Base-by-base conservation (phyloP, 2,797 vertebrate species). In the Carapus acus region DNA sequence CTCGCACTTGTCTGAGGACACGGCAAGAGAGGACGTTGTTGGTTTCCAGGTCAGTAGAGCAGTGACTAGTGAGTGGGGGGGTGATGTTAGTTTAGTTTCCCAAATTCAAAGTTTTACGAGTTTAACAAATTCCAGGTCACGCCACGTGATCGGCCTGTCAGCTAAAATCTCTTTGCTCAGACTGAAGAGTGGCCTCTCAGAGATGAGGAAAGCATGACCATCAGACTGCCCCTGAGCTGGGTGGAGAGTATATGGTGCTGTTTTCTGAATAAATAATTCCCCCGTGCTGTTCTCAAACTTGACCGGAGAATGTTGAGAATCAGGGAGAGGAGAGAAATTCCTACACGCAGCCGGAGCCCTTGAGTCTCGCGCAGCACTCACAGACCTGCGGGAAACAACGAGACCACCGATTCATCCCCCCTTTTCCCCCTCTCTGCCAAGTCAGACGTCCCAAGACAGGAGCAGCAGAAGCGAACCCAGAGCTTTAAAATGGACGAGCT, bases 401-500 rank as follows among this genome's bases (percentile, higher is more conserved):
- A 86, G 72, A 79, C 86, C 51, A 53, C 84, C 62, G 19, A 87
- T 78, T 85, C 88, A 74, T 64, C 75, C 14, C 74, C 85, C 79
- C 40, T 76, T 39, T n/a, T n/a, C n/a, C n/a, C n/a, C 73, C 54
- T 78, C 6, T 86, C 91, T 23, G 72, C 79, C 76, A 95, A 92
- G 83, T 83, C 89, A 14, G 91, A 91, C 12, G 63, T 88, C 57
- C 87, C 93, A 74, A 85, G 78, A 55, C 88, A 89, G 67, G 91
- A 91, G 56, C 88, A 91, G 43, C 82, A 88, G 77, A 93, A 90
- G 81, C 89, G 88, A 68, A 89, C 79, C 7, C 91, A 91, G 52
- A 90, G 82, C 62, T 92, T 92, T 77, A 93, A 92, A 77, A 84
- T 89, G 3, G 88, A 91, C 59, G 89, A 88, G n/a, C 83, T 90